phyloP scores from a whole-genome alignment of 2,888 invertebrate genomes.

The Drosophila atroscutellata region DNA sequence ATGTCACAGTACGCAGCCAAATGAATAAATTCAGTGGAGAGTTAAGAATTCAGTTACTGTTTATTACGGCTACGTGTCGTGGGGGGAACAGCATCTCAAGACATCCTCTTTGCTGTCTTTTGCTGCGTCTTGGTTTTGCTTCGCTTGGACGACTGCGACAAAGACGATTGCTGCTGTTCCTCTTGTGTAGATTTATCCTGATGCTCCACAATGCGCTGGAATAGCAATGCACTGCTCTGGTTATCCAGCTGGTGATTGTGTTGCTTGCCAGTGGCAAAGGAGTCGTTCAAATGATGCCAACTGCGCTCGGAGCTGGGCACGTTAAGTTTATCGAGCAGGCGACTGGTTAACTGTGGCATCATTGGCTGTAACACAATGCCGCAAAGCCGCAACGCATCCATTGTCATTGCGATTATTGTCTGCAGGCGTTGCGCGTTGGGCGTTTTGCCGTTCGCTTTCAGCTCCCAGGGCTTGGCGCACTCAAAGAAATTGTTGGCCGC shows the following conservation, averaged over 20 bases:
- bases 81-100: slow-evolving; percentile 43
- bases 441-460: slow-evolving; percentile 85
- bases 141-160: slow-evolving; percentile 45
- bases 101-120: slow-evolving; percentile 34
- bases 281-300: slow-evolving; percentile 85
- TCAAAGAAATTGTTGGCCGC: slow-evolving; percentile 95
- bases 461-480: slow-evolving; percentile 94
- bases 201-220: slow-evolving; percentile 79
- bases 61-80: slow-evolving; percentile 67
- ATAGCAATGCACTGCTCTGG: slow-evolving; percentile 76
- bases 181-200: slow-evolving; percentile 31
- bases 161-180: slow-evolving; percentile 20
- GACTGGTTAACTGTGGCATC: slow-evolving; percentile 89
- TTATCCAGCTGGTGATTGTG: slow-evolving; percentile 43
- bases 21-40: slow-evolving; percentile 37
- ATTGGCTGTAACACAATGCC: slow-evolving; percentile 94
- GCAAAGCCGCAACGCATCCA: slow-evolving; percentile 93
- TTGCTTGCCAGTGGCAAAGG: slow-evolving; percentile 63
- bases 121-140: slow-evolving; percentile 61
- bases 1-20: slow-evolving; percentile 52
- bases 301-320: slow-evolving; percentile 85
- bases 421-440: slow-evolving; percentile 87
- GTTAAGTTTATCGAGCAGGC: slow-evolving; percentile 89
- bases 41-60: slow-evolving; percentile 46
- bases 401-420: slow-evolving; percentile 91